Evolutionary conservation across 2,113 vertebrate genomes (phyloP).

Genomic region (Corvus cornix): DNA sequence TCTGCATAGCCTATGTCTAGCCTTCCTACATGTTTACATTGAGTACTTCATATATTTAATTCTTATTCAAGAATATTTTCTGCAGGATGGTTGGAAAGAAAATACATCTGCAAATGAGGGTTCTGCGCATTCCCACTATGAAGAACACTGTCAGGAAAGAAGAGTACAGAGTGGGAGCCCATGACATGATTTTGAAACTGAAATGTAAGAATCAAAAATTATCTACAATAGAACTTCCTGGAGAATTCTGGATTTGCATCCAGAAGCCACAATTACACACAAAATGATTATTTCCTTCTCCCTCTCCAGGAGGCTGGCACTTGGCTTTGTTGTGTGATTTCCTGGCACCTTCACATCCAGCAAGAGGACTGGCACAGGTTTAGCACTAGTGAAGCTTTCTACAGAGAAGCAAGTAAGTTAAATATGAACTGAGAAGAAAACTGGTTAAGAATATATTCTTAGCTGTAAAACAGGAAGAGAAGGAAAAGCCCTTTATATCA

Average conservation of each 20-base stretch:
- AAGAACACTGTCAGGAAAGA: neutral
- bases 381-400: neutral
- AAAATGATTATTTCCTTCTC: neutral
- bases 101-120: neutral
- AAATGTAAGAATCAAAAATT: neutral
- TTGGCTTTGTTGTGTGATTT: neutral
- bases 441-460: neutral
- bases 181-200: neutral
- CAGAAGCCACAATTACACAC: neutral
- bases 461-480: neutral
- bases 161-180: neutral
- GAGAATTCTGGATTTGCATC: neutral
- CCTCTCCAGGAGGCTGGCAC: neutral
- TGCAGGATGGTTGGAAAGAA: neutral
- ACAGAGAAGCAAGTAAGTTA: neutral
- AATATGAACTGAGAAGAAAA: neutral
- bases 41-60: neutral
- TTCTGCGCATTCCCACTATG: accelerated
- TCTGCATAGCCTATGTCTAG: neutral
- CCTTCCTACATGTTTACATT: neutral
- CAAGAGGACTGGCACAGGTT: neutral
- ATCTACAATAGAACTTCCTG: neutral
- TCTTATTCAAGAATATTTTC: neutral
- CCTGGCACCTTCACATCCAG: neutral
- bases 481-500: neutral